These are phyloP conservation scores for Hemiprocne comata DNA, from an alignment of 2,113 vertebrate species.

Conservation along the genomic window DNA sequence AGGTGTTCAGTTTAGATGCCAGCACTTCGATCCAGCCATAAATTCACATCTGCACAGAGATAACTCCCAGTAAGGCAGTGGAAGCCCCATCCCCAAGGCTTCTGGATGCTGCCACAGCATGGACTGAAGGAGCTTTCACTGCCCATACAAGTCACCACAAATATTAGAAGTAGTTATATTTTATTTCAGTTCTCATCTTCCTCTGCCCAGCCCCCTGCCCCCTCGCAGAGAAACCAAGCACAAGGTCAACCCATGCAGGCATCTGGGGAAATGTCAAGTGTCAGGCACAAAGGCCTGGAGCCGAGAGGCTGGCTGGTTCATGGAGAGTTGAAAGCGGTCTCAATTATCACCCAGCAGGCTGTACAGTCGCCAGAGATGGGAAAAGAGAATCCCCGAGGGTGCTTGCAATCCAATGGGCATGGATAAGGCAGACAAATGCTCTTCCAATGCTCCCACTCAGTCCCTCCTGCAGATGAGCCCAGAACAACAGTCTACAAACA, in stretches of 20 bases:
- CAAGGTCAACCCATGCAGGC: neutral
- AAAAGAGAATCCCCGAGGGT: constrained; percentile 10
- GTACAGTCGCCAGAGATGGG: neutral
- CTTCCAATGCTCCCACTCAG: neutral
- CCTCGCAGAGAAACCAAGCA: neutral
- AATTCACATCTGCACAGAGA: neutral
- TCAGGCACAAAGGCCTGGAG: neutral
- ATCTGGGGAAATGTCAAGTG: constrained; percentile 33
- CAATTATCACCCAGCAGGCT: constrained; percentile 18
- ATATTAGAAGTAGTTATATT: neutral
- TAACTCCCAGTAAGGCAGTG: neutral
- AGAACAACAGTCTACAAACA: constrained; percentile 2
- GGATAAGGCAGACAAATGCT: neutral
- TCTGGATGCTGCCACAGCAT: neutral
- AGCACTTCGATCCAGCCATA: neutral
- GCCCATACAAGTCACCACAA: neutral
- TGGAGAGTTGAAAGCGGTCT: neutral
- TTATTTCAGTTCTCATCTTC: neutral
- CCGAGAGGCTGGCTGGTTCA: neutral
- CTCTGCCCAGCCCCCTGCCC: neutral
- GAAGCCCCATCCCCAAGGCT: neutral
- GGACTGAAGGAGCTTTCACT: neutral
- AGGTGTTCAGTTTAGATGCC: neutral
- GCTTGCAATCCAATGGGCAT: neutral
- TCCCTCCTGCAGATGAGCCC: neutral